Base-by-base conservation (phyloP, 2,797 vertebrate species). In the Remorina albescens region DNA sequence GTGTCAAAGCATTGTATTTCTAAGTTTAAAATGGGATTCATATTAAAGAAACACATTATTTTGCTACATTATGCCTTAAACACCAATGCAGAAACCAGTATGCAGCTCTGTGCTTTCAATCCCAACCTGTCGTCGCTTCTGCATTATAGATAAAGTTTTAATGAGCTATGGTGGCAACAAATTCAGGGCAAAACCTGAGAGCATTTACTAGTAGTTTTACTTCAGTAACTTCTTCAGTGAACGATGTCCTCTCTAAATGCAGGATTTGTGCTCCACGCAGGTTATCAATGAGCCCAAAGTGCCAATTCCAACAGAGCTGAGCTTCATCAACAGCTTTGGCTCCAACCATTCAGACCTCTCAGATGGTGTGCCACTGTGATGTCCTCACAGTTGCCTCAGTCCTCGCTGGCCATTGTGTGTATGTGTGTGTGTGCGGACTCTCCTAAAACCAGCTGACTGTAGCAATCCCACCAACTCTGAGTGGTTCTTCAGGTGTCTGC, bases 321-420 rank as follows among this genome's bases (percentile, higher is more conserved):
- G 91, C 56, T 90, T 89, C 78, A 91, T 92, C 65, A 90, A 84
- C 71, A 93, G 89, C 68, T 95, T 81, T 0, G 93, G 93, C 75
- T 95, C 94, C 62, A 92, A 81, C 80, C 93, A 94, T 50, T 95
- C 95, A 13, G 95, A 96, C 82, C 88, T 95, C n/a, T 95, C 95
- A 3, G 95, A 96, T 0, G 94, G 94, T 0, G 93, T 95, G 1
- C 89, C 93, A 0, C 87, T 95, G 67, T 95, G 82, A 94, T 15
- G 23, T 56, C 12, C 3, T 16, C 65, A n/a, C n/a, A 21, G 55
- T 25, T 57, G 64, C 46, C 46, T 70, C 72, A 25, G 39, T 73
- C 41, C 13, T 65, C 10, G 1, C 41, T 42, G 62, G 58, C 13
- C 70, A 58, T n/a, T n/a, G n/a, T 42, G 47, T 21, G 50, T 46